Base-by-base conservation (phyloP, 2,797 vertebrate genomes). In the Chlorospingus flavigularis region DNA sequence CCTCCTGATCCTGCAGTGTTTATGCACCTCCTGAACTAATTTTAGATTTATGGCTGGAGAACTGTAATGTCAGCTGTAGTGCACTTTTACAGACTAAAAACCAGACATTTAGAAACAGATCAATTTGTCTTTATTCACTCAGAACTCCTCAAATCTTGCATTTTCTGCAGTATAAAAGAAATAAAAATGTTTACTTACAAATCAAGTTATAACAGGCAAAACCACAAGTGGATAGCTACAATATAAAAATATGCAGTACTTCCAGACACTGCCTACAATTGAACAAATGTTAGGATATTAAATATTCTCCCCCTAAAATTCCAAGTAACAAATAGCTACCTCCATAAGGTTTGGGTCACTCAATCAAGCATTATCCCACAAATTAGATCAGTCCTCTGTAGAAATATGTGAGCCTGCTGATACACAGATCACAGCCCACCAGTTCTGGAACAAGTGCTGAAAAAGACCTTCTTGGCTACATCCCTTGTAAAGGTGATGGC, bases 121-220 rank as follows among this genome's bases (percentile, higher is more conserved):
- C 50, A 1, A 20, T 90, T 71, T 77, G 55, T 37, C 45, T 97
- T 96, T 97, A 96, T 97, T 96, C 33, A 86, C 39, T 72, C 48
- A 71, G 75, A 93, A 76, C 12, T 55, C 53, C 71, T 92, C 51
- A 66, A 86, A 39, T 88, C 30, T 76, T 73, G 37, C 23, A 57
- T 53, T 74, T 88, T 91, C 58, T 75, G 45, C 70, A 79, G 78
- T 96, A 95, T 40, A 95, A 95, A 97, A 96, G 74, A 91, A 94
- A 88, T 79, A 83, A 88, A 93, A 90, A 81, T 31, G 63, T 66
- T 84, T 42, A 71, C 57, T 94, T 91, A 94, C 74, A 93, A 91
- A 88, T 79, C 79, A 73, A 82, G 57, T 91, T 73, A 17, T 47
- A 91, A 88, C 40, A 75, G 81, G 37, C 67, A 91, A 57, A 92